Evolutionary conservation across 2,113 vertebrate species (phyloP).

Genomic region (Neotragus moschatus): DNA sequence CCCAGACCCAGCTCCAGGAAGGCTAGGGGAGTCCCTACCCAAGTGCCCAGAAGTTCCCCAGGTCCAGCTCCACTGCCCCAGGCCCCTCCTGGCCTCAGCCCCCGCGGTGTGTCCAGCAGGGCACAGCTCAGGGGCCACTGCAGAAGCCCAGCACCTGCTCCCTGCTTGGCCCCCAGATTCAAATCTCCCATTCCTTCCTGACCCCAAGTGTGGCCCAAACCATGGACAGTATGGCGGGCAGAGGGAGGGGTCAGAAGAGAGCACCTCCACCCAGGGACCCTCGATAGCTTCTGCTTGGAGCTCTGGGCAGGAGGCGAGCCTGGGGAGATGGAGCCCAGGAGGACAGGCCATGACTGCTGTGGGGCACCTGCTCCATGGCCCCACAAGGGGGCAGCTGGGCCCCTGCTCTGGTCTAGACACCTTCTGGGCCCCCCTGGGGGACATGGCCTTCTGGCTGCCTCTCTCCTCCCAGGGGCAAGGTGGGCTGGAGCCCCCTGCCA

Average conservation of each 20-base stretch:
- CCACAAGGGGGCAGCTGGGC: constrained; percentile 62
- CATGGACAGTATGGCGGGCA: fast-evolving
- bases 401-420: background rate
- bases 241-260: background rate
- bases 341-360: too few relatives aligned
- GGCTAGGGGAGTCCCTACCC: background rate
- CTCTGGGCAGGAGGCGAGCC: too few relatives aligned
- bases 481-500: too few relatives aligned
- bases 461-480: background rate
- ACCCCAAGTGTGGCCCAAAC: background rate
- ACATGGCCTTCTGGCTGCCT: background rate
- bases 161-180: background rate
- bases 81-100: background rate
- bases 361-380: background rate
- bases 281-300: too few relatives aligned
- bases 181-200: background rate
- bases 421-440: background rate
- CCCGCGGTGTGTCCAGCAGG: background rate
- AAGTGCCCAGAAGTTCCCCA: background rate
- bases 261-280: background rate
- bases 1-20: background rate
- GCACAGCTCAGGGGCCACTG: background rate
- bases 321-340: background rate
- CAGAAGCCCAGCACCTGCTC: background rate
- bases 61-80: background rate